Evolutionary conservation across 2,113 vertebrate species (phyloP).

Genomic region (Oncorhynchus kisutch): DNA sequence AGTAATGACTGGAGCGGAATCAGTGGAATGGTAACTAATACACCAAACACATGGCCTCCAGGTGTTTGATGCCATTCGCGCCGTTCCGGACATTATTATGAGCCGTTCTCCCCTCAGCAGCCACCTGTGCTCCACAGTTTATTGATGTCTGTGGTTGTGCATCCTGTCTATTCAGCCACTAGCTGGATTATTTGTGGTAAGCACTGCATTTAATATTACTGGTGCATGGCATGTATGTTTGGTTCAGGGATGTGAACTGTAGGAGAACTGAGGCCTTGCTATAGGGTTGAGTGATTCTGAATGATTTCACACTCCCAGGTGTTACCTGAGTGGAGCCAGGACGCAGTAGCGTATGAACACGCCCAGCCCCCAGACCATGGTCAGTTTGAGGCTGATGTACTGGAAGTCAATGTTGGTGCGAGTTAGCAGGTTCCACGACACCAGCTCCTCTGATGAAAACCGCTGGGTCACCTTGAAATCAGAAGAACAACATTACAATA

Average conservation of each 20-base stretch:
- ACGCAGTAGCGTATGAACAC: slow-evolving; percentile 89
- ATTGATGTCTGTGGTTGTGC: background rate
- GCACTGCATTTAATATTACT: background rate
- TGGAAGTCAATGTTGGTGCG: slow-evolving; percentile 92
- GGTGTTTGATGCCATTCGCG: too few relatives aligned
- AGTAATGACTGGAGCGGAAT: too few relatives aligned
- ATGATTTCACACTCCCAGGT: background rate
- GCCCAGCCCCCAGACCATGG: slow-evolving; percentile 85
- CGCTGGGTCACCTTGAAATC: slow-evolving; percentile 83
- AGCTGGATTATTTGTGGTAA: background rate
- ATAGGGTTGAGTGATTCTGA: background rate
- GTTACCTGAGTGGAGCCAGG: slow-evolving; percentile 89
- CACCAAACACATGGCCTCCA: too few relatives aligned
- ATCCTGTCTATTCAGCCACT: background rate
- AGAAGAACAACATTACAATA: background rate
- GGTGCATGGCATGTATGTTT: background rate
- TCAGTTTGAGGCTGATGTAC: slow-evolving; percentile 87
- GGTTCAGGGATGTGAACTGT: background rate
- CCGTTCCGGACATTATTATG: too few relatives aligned
- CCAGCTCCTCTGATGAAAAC: slow-evolving; percentile 92
- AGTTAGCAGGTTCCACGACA: slow-evolving; percentile 96
- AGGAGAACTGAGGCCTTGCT: slow-evolving; percentile 13
- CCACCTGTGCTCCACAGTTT: too few relatives aligned
- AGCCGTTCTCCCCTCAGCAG: too few relatives aligned
- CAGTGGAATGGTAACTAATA: too few relatives aligned